Percentiles rank a stretch among this genome's conserved stretches.
Evolutionary conservation across 2,797 vertebrate genomes (phyloP).

Genomic region (Crypturellus tataupa): DNA sequence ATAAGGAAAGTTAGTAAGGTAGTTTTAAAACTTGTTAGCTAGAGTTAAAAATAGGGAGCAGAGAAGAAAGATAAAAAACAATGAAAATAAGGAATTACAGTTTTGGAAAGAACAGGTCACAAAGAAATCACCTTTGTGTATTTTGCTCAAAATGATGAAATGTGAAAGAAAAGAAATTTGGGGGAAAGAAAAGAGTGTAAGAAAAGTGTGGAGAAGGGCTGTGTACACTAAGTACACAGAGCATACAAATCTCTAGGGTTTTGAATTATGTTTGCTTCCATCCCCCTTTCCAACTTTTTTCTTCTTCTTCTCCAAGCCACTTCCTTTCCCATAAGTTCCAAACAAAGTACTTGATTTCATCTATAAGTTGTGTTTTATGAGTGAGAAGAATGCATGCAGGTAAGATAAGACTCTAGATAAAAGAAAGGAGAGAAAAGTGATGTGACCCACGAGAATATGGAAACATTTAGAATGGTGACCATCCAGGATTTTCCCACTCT

Average conservation of each 20-base stretch:
- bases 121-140: background rate
- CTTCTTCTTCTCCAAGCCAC: background rate
- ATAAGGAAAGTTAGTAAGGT: background rate
- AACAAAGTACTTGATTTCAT: background rate
- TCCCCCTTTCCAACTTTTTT: background rate
- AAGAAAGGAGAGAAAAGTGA: background rate
- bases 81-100: background rate
- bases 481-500: background rate
- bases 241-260: background rate
- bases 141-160: background rate
- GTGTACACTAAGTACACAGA: background rate
- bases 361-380: background rate
- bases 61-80: background rate
- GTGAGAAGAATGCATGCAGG: background rate
- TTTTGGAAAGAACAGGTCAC: background rate
- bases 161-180: background rate
- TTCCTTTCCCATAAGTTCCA: background rate
- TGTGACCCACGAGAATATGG: background rate
- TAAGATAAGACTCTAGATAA: background rate
- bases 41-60: background rate
- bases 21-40: background rate
- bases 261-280: background rate
- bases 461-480: background rate
- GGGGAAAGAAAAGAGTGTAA: background rate
- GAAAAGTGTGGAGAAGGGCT: background rate